phyloP scores from a whole-genome alignment of 2,888 invertebrate genomes.

The Oegoconia quadripuncta region DNA sequence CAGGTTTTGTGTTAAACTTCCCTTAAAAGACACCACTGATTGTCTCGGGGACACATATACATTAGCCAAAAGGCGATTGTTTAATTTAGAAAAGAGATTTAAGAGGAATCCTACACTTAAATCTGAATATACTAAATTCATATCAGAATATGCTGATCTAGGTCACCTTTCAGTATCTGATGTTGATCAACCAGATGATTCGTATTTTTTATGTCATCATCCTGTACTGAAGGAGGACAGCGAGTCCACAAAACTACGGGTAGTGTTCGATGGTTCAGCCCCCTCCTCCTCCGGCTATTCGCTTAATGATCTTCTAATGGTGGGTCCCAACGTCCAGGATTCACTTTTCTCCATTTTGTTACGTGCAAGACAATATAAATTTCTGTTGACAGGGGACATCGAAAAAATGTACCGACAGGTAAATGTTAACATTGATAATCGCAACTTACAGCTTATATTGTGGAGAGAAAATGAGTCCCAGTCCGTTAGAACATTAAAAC shows the following conservation, averaged over 20 bases:
- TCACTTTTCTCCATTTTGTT: conserved; percentile 35
- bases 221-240: conserved; percentile 32
- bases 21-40: conserved; percentile 1
- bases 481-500: conserved; percentile 9
- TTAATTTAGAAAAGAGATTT: conserved; percentile 12
- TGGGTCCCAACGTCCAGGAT: conserved; percentile 32
- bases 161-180: conserved; percentile 18
- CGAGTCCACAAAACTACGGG: conserved; percentile 33
- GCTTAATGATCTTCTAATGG: conserved; percentile 34
- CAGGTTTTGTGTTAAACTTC: conserved; percentile 3
- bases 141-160: conserved; percentile 17
- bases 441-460: conserved; percentile 36
- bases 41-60: conserved; percentile 4
- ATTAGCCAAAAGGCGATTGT: conserved; percentile 9
- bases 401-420: conserved; percentile 29
- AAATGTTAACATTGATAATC: conserved; percentile 6
- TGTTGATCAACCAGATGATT: conserved; percentile 2
- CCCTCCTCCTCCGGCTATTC: conserved; percentile 27
- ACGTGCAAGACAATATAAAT: conserved; percentile 27
- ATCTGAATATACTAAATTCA: conserved; percentile 6
- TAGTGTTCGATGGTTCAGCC: conserved; percentile 37
- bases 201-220: conserved; percentile 42
- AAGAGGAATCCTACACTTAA: conserved; percentile 9
- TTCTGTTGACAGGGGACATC: conserved; percentile 39
- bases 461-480: conserved; percentile 26